Percentiles rank a stretch among this genome's conserved stretches.
phyloP scores from a whole-genome alignment of 2,888 invertebrate genomes.

The Cybosia mesomella region DNA sequence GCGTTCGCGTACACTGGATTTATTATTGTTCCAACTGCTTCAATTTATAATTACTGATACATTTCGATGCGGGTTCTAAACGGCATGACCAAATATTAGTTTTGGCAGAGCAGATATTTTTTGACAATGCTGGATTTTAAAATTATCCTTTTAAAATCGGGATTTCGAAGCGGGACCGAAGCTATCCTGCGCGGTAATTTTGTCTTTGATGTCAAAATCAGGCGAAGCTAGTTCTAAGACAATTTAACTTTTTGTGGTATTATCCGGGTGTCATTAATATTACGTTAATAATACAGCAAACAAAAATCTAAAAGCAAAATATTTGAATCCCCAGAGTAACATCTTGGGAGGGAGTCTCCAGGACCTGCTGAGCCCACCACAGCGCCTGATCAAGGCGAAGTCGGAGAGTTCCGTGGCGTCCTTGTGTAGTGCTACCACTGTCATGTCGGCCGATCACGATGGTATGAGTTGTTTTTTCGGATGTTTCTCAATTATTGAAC shows the following conservation, averaged over 20 bases:
- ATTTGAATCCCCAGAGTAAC: conserved; percentile 61
- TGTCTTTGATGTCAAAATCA: too few species aligned
- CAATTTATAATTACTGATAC: too few species aligned
- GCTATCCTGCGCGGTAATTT: not conserved
- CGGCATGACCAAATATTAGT: too few species aligned
- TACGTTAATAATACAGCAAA: not conserved
- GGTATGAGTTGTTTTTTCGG: conserved; percentile 57
- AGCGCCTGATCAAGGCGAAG: conserved; percentile 95
- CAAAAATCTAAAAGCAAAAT: not conserved
- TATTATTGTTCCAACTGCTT: too few species aligned
- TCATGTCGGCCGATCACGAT: conserved; percentile 79
- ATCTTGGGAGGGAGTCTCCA: conserved; percentile 90
- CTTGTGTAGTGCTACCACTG: conserved; percentile 78
- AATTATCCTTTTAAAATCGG: too few species aligned
- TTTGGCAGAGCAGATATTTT: too few species aligned
- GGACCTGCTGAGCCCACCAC: conserved; percentile 89
- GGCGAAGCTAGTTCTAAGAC: not conserved
- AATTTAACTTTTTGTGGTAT: too few species aligned
- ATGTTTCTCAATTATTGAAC: not conserved
- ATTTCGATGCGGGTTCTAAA: too few species aligned
- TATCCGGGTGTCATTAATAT: not conserved
- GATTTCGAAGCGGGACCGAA: not conserved
- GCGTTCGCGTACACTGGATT: too few species aligned
- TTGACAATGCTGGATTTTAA: too few species aligned
- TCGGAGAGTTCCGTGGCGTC: conserved; percentile 94